Conservation (phyloP, 53 echinoderm and acorn worm species). For the Mesocentrotus franciscanus region DNA sequence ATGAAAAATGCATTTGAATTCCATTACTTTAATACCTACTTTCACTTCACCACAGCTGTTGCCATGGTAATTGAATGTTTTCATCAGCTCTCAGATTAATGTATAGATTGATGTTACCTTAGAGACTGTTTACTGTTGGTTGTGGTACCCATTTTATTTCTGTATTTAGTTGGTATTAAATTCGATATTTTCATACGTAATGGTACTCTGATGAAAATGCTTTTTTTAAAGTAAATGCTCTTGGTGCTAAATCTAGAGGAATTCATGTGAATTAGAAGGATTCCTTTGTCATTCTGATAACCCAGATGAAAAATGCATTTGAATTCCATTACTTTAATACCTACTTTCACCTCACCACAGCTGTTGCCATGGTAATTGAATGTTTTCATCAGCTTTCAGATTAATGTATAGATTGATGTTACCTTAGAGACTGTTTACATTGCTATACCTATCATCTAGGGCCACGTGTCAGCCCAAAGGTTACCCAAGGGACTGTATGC, state of each 20-base stretch:
- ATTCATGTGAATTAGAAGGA: background rate
- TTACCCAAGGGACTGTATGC: background rate
- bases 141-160: background rate
- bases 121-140: background rate
- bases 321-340: background rate
- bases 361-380: slow-evolving; percentile 34
- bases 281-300: background rate
- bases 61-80: slow-evolving; percentile 10
- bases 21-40: background rate
- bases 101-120: background rate
- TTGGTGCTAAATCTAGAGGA: background rate
- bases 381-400: background rate
- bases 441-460: background rate
- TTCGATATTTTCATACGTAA: background rate
- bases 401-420: background rate
- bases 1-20: background rate
- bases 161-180: background rate
- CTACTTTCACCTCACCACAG: background rate
- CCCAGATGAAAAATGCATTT: background rate
- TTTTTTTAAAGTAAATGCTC: background rate
- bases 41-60: slow-evolving; percentile 32
- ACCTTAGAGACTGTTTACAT: background rate
- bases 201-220: background rate
- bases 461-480: background rate
- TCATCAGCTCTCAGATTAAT: slow-evolving; percentile 16